These are phyloP conservation scores for Myripristis murdjan DNA, from an alignment of 2,797 vertebrate species.

Conservation along the genomic window DNA sequence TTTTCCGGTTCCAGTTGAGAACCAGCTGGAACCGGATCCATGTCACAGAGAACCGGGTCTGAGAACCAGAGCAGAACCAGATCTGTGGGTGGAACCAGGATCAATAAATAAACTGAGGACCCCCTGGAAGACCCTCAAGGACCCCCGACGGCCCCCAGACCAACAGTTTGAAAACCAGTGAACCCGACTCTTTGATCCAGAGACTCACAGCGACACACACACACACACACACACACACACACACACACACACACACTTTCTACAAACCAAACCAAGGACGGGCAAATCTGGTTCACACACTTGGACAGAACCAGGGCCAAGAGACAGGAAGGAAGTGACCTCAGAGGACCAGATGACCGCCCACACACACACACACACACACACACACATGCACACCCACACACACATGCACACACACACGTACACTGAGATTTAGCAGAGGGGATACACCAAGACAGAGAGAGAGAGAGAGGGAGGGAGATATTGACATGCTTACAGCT, in stretches of 20 bases:
- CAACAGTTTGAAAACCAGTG: too few species aligned
- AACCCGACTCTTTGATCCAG: too few species aligned
- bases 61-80: too few species aligned
- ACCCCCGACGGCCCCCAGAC: too few species aligned
- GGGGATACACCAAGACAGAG: not conserved
- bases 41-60: too few species aligned
- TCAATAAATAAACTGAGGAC: too few species aligned
- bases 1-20: too few species aligned
- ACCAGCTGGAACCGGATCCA: too few species aligned
- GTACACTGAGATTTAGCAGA: slow-evolving; percentile 1
- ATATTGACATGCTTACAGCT: slow-evolving; percentile 61
- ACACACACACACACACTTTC: not conserved
- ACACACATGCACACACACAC: slow-evolving; percentile 29
- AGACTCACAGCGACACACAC: too few species aligned
- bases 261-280: slow-evolving; percentile 9
- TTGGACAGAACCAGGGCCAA: slow-evolving; percentile 35
- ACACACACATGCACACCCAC: slow-evolving; percentile 45
- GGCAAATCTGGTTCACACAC: slow-evolving; percentile 77
- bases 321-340: slow-evolving; percentile 77
- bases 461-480: not conserved
- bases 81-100: too few species aligned
- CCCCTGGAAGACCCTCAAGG: too few species aligned
- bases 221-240: too few species aligned
- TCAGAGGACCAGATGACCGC: slow-evolving; percentile 73
- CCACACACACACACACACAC: slow-evolving; percentile 28